These are phyloP conservation scores for Otis tarda DNA, from an alignment of 2,113 vertebrate genomes.

Conservation along the genomic window DNA sequence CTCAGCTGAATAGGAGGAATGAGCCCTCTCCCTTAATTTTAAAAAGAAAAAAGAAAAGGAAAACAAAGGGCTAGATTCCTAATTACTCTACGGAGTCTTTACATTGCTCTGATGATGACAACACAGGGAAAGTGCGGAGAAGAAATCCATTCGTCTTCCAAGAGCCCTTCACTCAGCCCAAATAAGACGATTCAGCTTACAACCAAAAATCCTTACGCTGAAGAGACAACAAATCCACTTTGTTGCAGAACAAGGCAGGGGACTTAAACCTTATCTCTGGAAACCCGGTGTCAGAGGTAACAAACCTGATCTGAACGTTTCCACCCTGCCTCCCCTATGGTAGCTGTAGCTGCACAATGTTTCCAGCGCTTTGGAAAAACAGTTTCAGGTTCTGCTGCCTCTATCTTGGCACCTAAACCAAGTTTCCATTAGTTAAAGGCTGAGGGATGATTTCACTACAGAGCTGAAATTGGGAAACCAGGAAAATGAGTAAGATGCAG, in stretches of 20 bases:
- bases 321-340: conserved; percentile 49
- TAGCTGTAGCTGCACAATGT: conserved; percentile 35
- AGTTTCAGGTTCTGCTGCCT: conserved; percentile 64
- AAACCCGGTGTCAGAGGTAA: conserved; percentile 52
- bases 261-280: conserved; percentile 27
- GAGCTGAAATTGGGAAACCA: conserved; percentile 70
- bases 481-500: conserved; percentile 30
- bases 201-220: background rate
- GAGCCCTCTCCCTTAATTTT: background rate
- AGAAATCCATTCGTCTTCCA: conserved; percentile 18
- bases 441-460: conserved; percentile 69
- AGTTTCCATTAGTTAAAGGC: conserved; percentile 75
- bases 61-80: background rate
- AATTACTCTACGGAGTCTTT: background rate
- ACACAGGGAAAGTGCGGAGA: background rate
- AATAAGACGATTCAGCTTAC: background rate
- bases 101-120: background rate
- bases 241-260: background rate
- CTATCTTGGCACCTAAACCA: conserved; percentile 67
- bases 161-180: background rate
- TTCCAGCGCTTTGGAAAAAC: conserved; percentile 71
- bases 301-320: conserved; percentile 50
- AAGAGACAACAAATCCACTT: background rate
- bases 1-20: background rate
- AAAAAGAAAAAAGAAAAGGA: background rate